Conservation (phyloP, 2,113 vertebrate species). For the Gyps fulvus region DNA sequence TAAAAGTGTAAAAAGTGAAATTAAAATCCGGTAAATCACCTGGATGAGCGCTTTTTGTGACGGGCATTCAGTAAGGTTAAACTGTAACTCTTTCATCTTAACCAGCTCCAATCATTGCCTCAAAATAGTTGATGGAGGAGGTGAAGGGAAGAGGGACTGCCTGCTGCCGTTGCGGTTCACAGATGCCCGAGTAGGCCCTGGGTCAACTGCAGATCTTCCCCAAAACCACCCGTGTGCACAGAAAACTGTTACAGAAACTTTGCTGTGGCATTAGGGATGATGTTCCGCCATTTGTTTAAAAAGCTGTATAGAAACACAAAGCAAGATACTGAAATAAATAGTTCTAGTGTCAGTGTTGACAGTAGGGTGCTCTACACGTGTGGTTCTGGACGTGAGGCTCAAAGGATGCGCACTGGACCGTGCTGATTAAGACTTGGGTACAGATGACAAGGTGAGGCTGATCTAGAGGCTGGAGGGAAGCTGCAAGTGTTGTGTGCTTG, state of each 20-base stretch:
- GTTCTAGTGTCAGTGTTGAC: fast-evolving
- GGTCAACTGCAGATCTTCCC: not conserved
- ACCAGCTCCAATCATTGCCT: not conserved
- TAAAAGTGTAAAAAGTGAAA: not conserved
- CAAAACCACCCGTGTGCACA: fast-evolving
- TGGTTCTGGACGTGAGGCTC: not conserved
- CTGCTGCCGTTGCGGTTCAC: fast-evolving
- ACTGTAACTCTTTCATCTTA: not conserved
- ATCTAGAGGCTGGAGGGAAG: not conserved
- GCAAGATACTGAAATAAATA: not conserved
- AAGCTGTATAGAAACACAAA: not conserved
- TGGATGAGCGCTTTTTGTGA: not conserved
- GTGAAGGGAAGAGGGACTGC: not conserved
- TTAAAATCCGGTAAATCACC: not conserved
- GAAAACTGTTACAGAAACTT: not conserved
- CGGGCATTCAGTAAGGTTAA: not conserved
- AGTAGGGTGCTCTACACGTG: fast-evolving
- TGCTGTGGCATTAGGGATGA: fast-evolving
- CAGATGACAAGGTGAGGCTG: not conserved
- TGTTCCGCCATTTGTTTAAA: not conserved
- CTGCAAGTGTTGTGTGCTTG: not conserved
- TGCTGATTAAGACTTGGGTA: not conserved
- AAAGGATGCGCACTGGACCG: fast-evolving
- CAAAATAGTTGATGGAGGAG: not conserved
- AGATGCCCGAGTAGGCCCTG: not conserved